phyloP scores from a whole-genome alignment of 2,888 invertebrate genomes.

The Drosophila affinis region DNA sequence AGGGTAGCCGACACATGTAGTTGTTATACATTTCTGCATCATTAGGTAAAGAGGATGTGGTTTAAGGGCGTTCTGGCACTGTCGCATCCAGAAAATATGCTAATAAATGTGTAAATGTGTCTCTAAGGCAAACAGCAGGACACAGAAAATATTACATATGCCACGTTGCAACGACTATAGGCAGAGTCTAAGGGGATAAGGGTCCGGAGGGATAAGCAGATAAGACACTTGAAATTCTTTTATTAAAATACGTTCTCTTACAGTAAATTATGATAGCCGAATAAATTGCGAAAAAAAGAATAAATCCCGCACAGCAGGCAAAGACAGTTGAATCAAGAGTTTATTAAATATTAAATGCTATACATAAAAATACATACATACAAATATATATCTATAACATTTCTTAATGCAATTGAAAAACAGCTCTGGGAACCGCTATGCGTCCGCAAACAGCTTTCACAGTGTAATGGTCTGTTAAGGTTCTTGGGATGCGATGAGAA shows the following conservation, averaged over 20 bases:
- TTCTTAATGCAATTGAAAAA: conserved; percentile 45
- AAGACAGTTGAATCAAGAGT: conserved; percentile 10
- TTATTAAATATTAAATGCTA: no score
- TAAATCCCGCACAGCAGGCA: conserved; percentile 25
- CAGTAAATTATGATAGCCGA: conserved; percentile 18
- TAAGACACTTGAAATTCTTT: background rate
- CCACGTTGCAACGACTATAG: background rate
- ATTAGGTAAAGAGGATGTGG: conserved; percentile 26
- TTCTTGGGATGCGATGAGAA: no score
- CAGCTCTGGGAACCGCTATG: conserved; percentile 24
- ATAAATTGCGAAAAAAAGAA: conserved; percentile 5
- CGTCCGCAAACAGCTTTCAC: conserved; percentile 39
- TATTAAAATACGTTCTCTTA: background rate
- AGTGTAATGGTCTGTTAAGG: conserved; percentile 36
- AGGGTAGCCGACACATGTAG: no score
- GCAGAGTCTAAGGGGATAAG: no score
- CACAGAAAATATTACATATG: background rate
- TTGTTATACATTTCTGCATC: no score
- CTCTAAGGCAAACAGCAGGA: conserved; percentile 44
- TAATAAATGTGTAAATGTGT: conserved; percentile 43
- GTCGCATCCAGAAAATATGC: conserved; percentile 25
- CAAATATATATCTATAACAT: background rate
- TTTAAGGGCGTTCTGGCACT: conserved; percentile 6
- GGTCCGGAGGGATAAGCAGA: no score
- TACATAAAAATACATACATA: no score